Evolutionary conservation across 2,888 invertebrate species (phyloP), one percentile per base, ranked within the genome.

Genomic region (Pollenia angustigena): DNA sequence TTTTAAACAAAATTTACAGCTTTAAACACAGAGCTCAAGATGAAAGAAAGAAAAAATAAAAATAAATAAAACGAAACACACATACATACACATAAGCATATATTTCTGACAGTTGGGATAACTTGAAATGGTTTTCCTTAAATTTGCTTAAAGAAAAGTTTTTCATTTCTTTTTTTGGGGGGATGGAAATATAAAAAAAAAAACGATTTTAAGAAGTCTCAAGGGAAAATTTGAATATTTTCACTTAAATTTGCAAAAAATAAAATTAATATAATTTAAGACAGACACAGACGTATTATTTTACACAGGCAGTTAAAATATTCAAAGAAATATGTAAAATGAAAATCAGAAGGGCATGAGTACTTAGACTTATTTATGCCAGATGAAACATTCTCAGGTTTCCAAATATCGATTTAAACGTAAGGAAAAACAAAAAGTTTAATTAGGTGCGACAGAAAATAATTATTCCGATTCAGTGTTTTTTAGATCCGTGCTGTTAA

Each of bases 71-170:
- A 58, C 9, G 14, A 12, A 58, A 58, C 12, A 58, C 14, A 40
- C 7, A 52, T 52, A 14, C 9, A 40, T 14, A 58, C 8, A 9
- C 40, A 58, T 4, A 58, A 7, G 40, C 14, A 58, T 32, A 58
- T 58, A 58, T 58, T 58, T 58, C 32, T 58, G 58, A 58, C 58
- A 40, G 58, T 58, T 58, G 58, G 40, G 58, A 58, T 14, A 58
- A 40, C 40, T 58, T 58, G n/a, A 58, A 58, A 58, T 58, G 58
- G 32, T 32, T 32, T 58, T 58, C n/a, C 58, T 32, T 56, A 23
- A 0, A 16, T 18, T 56, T 56, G 4, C 1, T 12, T 10, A 56
- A 56, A 11, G 12, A 58, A 58, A 58, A 7, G 32, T 58, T 58
- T 44, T 16, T 46, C 4, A 8, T 18, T 18, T 12, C 4, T 64